Conservation (phyloP, 2,797 vertebrate species). For the Artibeus lituratus region DNA sequence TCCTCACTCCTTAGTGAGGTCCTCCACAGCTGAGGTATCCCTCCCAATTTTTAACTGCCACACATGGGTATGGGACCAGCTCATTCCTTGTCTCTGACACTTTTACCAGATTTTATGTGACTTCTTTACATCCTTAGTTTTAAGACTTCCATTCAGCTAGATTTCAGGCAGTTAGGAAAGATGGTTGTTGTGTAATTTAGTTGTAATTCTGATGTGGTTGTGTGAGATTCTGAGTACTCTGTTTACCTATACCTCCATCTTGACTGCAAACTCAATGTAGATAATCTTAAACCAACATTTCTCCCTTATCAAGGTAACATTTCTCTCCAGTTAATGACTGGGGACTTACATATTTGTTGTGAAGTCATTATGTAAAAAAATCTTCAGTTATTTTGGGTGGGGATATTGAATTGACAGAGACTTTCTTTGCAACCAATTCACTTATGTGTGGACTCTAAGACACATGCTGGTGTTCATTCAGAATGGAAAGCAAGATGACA, state of each 20-base stretch:
- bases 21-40: not conserved
- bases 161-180: not conserved
- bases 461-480: not conserved
- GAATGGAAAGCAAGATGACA: not conserved
- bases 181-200: not conserved
- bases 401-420: not conserved
- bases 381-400: not conserved
- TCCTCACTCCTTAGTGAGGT: not conserved
- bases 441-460: not conserved
- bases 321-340: not conserved
- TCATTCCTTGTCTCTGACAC: not conserved
- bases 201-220: not conserved
- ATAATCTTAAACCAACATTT: conserved; percentile 17
- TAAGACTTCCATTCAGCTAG: not conserved
- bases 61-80: not conserved
- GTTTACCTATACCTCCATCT: not conserved
- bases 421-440: not conserved
- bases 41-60: not conserved
- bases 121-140: not conserved
- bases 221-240: not conserved
- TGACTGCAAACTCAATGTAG: not conserved
- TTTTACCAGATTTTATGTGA: not conserved
- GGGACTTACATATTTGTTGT: not conserved
- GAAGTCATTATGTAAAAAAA: conserved; percentile 11
- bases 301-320: not conserved